Conservation (phyloP, 2,888 invertebrate species). For the Sceliomorpha sp. region DNA sequence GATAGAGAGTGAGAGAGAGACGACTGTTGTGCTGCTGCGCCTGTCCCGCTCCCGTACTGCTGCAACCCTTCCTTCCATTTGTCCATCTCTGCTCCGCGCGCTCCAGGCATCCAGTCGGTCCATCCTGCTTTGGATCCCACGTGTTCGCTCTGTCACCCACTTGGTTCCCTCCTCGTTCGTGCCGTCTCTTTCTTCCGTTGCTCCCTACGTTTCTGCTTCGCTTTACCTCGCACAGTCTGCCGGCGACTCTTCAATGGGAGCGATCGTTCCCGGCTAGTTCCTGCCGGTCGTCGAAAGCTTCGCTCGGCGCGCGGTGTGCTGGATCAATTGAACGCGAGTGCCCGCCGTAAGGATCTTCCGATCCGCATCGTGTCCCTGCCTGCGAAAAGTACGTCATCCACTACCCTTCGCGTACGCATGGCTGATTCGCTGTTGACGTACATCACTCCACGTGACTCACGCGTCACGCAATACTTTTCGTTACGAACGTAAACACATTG, state of each 20-base stretch:
- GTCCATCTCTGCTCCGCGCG: conserved; percentile 13
- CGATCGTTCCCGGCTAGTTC: conserved; percentile 49
- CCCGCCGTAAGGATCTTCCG: neutral
- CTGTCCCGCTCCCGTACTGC: conserved; percentile 31
- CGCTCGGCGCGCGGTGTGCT: conserved; percentile 13
- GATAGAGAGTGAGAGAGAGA: conserved; percentile 29
- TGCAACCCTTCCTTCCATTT: conserved; percentile 22
- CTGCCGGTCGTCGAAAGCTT: conserved; percentile 2
- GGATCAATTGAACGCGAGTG: conserved; percentile 1
- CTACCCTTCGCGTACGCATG: too few species aligned
- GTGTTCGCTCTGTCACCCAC: conserved; percentile 33
- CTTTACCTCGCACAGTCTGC: conserved; percentile 71
- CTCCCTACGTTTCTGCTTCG: conserved; percentile 64
- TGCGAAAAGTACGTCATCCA: too few species aligned
- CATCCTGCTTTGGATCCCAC: conserved; percentile 31
- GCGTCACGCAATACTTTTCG: too few species aligned
- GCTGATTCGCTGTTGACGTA: too few species aligned
- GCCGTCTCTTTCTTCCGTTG: conserved; percentile 53
- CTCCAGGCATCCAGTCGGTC: conserved; percentile 5
- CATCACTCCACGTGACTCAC: too few species aligned
- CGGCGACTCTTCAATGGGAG: conserved; percentile 74
- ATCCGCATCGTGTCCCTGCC: neutral
- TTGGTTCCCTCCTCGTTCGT: conserved; percentile 25
- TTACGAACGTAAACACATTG: too few species aligned
- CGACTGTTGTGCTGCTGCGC: conserved; percentile 58